Base-by-base conservation (phyloP, 2,113 vertebrate species). In the Cyanoliseus patagonus region DNA sequence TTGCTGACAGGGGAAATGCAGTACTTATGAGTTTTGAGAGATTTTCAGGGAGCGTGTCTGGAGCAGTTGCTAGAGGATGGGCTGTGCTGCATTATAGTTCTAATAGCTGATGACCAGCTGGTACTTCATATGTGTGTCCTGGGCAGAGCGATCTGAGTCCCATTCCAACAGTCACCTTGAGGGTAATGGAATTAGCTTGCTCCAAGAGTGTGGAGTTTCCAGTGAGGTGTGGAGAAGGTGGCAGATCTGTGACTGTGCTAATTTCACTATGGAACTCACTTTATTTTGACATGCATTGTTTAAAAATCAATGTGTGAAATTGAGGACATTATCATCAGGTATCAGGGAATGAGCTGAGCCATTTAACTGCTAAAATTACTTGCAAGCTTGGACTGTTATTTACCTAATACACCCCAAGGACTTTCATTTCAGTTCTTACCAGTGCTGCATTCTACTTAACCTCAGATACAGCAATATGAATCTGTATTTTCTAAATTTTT, bases 231-330 rank as follows among this genome's bases (percentile, higher is more conserved):
- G 39, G 63, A 94, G 57, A 94, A 87, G 62, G 35, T 3, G 3
- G 52, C 62, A 84, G 49, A 85, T 67, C 47, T 51, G 24, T 47
- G 78, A 84, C 81, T 11, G 1, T 80, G 57, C 44, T 89, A 62
- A 92, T 95, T 75, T 79, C 52, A 62, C 74, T 73, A 19, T 0
- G 0, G 84, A 77, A 76, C 63, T 95, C 30, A 57, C 67, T 95
- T 68, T 62, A 85, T 91, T 92, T 85, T 87, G 37, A 68, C 49
- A 64, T 3, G 20, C 52, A 22, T 69, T 87, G 53, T 85, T 96
- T 86, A 96, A 95, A 96, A 90, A 92, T 86, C 90, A 86, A 17
- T 81, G 53, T 88, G 59, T 94, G 72, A 95, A 95, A 96, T 2
- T 51, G 46, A 86, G 96, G 68, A 86, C 68, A 61, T 80, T 92